These are phyloP conservation scores for Penaeus monodon DNA, from an alignment of 2,888 invertebrate genomes.

Conservation along the genomic window DNA sequence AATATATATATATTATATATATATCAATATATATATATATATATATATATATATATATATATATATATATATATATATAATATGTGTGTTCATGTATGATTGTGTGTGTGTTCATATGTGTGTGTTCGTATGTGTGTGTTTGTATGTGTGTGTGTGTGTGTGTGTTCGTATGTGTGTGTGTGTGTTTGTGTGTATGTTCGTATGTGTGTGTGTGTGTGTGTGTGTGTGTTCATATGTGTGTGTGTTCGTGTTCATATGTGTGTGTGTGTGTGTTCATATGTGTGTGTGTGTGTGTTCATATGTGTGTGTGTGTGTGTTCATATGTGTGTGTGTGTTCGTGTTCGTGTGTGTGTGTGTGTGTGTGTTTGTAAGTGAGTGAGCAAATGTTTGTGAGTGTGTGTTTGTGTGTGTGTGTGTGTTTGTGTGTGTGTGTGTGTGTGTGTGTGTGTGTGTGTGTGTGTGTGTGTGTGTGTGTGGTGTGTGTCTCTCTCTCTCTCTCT, in stretches of 20 bases:
- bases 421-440: no score
- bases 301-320: not conserved
- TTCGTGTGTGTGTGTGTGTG: conserved; percentile 7
- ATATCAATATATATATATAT: no score
- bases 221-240: conserved; percentile 9
- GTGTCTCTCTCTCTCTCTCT: no score
- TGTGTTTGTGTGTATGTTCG: not conserved
- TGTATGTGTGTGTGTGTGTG: not conserved
- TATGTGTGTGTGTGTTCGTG: conserved; percentile 3
- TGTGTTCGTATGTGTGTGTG: not conserved
- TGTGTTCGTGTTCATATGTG: not conserved
- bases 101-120: no score
- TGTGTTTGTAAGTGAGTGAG: not conserved
- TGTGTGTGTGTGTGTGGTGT: not conserved
- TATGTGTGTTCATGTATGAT: no score
- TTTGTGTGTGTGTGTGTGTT: no score
- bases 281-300: not conserved
- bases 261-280: not conserved
- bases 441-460: no score
- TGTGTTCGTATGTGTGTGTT: not conserved
- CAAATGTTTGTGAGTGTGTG: no score
- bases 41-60: no score
- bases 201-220: not conserved
- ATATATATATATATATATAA: no score
- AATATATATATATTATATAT: no score